Conservation (phyloP, 2,113 vertebrate genomes). For the Geothlypis trichas region DNA sequence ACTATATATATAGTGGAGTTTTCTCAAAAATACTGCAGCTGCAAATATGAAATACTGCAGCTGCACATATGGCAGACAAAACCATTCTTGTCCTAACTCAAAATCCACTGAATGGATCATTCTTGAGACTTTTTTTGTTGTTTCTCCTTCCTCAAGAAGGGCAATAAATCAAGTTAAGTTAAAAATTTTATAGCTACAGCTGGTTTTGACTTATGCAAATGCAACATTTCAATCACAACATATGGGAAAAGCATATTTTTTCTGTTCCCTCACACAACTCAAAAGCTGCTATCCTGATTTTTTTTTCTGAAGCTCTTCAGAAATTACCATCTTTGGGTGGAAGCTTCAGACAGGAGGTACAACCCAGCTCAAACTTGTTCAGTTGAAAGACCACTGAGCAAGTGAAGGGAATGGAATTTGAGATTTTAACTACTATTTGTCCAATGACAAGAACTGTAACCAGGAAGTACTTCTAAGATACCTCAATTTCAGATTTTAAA, state of each 20-base stretch:
- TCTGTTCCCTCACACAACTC: background rate
- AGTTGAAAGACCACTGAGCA: background rate
- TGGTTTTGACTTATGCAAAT: slow-evolving; percentile 64
- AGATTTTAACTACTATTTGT: background rate
- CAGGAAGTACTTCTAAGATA: background rate
- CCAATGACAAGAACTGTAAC: background rate
- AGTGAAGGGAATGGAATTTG: background rate
- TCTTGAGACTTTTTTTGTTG: slow-evolving; percentile 20
- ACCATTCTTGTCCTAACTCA: background rate
- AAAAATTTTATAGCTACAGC: slow-evolving; percentile 54
- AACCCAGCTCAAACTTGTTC: background rate
- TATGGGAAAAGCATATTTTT: slow-evolving; percentile 46
- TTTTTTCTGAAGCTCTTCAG: background rate
- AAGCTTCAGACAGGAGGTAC: background rate
- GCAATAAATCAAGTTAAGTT: slow-evolving; percentile 57
- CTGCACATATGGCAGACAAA: background rate
- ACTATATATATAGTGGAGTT: no score
- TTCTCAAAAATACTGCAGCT: background rate
- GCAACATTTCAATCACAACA: slow-evolving; percentile 51
- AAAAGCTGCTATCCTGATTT: slow-evolving; percentile 1
- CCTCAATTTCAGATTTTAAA: background rate
- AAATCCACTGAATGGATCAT: background rate
- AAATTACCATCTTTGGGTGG: background rate
- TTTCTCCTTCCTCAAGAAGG: slow-evolving; percentile 2
- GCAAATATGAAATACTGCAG: background rate